Evolutionary conservation across 2,888 invertebrate genomes (phyloP).

Genomic region (Maniola hyperantus): DNA sequence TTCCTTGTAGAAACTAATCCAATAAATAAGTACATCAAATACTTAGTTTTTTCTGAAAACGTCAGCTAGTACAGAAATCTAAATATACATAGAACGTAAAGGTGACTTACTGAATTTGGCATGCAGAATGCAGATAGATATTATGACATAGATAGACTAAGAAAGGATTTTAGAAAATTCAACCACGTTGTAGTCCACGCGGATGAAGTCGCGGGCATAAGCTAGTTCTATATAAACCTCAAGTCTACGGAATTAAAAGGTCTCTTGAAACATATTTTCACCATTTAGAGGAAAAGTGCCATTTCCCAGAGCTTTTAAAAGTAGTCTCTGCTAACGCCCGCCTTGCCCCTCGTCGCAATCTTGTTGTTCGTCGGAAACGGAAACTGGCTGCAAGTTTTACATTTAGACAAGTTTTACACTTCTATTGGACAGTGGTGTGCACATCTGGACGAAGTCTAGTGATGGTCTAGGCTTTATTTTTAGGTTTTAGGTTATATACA

Average conservation of each 20-base stretch:
- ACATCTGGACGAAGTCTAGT: slow-evolving; percentile 4
- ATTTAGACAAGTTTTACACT: slow-evolving; percentile 19
- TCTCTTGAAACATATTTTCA: slow-evolving; percentile 10
- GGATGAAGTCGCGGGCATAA: no score
- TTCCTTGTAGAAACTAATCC: no score
- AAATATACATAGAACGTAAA: no score
- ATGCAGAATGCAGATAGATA: no score
- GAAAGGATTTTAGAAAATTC: no score
- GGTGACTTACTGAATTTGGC: no score
- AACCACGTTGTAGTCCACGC: no score
- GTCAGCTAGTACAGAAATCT: no score
- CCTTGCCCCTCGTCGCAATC: slow-evolving; percentile 10
- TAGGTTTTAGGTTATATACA: no score
- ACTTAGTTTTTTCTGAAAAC: no score
- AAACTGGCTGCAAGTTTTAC: slow-evolving; percentile 25
- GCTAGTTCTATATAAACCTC: background rate
- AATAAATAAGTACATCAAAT: no score
- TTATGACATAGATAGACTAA: no score
- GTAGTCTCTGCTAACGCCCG: slow-evolving; percentile 21
- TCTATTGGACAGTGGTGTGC: slow-evolving; percentile 3
- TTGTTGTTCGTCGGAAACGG: slow-evolving; percentile 5
- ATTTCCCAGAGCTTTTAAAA: slow-evolving; percentile 33
- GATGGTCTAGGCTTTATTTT: background rate
- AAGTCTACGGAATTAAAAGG: slow-evolving; percentile 11
- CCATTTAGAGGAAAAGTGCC: slow-evolving; percentile 31